Evolutionary conservation across 2,888 invertebrate genomes (phyloP).

Genomic region (Phortica magna): DNA sequence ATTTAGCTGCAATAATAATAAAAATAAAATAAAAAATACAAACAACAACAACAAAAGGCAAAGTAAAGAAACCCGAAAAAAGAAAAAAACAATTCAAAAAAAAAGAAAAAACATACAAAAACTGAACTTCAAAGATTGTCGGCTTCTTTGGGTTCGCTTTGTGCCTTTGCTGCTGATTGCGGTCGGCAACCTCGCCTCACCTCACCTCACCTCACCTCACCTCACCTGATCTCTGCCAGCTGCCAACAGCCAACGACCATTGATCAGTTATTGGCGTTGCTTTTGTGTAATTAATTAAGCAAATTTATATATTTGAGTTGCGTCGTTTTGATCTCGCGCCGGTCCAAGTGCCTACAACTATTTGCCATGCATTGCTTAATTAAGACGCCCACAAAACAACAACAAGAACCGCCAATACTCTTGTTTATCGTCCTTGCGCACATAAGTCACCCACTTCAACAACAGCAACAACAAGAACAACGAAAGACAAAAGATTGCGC

Average conservation of each 20-base stretch:
- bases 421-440: neutral
- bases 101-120: neutral
- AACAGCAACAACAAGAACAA: neutral
- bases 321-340: conserved; percentile 25
- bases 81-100: neutral
- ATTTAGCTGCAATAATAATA: conserved; percentile 67
- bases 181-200: conserved; percentile 40
- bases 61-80: conserved; percentile 19
- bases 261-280: conserved; percentile 60
- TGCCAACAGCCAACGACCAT: conserved; percentile 39
- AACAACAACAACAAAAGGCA: conserved; percentile 42
- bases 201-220: no score
- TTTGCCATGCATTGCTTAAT: conserved; percentile 60
- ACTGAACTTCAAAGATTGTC: conserved; percentile 50
- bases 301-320: conserved; percentile 52
- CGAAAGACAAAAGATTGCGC: neutral
- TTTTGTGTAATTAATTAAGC: conserved; percentile 67
- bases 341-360: conserved; percentile 14
- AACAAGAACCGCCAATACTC: conserved; percentile 39
- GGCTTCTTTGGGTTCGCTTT: conserved; percentile 28
- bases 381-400: conserved; percentile 52
- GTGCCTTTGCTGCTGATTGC: conserved; percentile 41
- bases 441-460: neutral
- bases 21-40: conserved; percentile 27
- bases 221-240: conserved; percentile 49